Percentiles rank a stretch among this genome's conserved stretches.
These are phyloP conservation scores for Deroptyus accipitrinus DNA, from an alignment of 2,113 vertebrate genomes.

Conservation along the genomic window DNA sequence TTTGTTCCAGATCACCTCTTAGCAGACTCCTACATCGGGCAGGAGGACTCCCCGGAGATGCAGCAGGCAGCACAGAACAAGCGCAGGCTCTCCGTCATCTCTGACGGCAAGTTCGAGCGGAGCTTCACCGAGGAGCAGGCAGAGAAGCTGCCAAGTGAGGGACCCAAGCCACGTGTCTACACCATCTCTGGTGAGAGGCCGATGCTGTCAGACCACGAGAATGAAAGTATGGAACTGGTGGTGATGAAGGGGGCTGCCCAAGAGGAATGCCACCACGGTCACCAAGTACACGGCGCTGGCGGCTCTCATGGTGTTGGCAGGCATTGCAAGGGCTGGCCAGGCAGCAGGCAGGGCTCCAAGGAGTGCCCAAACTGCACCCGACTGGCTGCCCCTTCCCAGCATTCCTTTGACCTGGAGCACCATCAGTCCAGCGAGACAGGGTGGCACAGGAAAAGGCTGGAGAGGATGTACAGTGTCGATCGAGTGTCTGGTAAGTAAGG, in stretches of 20 bases:
- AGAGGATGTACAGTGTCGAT: constrained; percentile 94
- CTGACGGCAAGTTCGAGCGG: constrained; percentile 78
- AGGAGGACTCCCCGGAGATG: constrained; percentile 88
- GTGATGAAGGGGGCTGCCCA: constrained; percentile 81
- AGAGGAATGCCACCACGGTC: constrained; percentile 79
- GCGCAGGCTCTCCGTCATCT: constrained; percentile 81
- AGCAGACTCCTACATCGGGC: constrained; percentile 85
- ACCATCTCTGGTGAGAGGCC: constrained; percentile 89
- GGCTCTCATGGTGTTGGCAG: constrained; percentile 77
- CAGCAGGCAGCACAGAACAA: constrained; percentile 81
- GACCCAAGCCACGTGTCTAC: constrained; percentile 83
- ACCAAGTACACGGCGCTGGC: constrained; percentile 79
- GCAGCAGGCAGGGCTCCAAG: constrained; percentile 82
- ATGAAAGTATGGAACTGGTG: constrained; percentile 86
- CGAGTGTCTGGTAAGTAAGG: constrained; percentile 80
- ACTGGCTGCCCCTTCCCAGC: constrained; percentile 79
- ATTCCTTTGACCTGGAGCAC: constrained; percentile 85
- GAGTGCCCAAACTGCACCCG: constrained; percentile 79
- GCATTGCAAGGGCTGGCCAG: constrained; percentile 79
- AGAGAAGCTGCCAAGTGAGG: constrained; percentile 72
- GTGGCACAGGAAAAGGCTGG: constrained; percentile 86
- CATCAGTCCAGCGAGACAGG: constrained; percentile 69
- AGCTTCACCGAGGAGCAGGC: constrained; percentile 82
- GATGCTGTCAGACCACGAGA: constrained; percentile 82
- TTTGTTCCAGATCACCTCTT: constrained; percentile 86